Evolutionary conservation across 2,888 invertebrate species (phyloP), one percentile per base, ranked within the genome.

Genomic region (Hylaea fasciaria): DNA sequence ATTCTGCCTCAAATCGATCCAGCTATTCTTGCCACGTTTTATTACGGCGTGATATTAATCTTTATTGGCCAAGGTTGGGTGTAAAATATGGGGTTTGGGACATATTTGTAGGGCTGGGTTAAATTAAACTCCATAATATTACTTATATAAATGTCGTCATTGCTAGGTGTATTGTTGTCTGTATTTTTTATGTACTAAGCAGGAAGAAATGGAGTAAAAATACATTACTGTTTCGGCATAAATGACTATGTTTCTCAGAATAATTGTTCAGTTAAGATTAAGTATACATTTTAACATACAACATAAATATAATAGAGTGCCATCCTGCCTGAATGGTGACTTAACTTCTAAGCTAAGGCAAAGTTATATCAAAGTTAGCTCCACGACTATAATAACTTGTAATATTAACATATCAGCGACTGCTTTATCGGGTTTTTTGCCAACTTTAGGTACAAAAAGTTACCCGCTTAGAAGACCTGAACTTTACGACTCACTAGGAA

Each of bases 1-100:
- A 55, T 44, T 35, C 40, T 40, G 29, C 32, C 10, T 11, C n/a
- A 46, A 57, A 51, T 51, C 46, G 46, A 53, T 48, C 22, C 5
- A 5, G 22, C 22, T 5, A 5, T 22, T 22, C 48, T 58, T 16
- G 22, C 53, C 53, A 16, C 17, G 48, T 35, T 53, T 51, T 47
- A 57, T 54, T n/a, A 11, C 58, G 43, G 13, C 41, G 12, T 45
- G 53, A 59, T 54, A 44, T 53, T 47, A 49, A 56, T 61, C 51
- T 61, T 52, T 46, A 51, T 37, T 51, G 44, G 43, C 40, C 56
- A 48, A 48, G 47, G 47, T n/a, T 47, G 16, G 53, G 8, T n/a
- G 12, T 12, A 39, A 49, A 35, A 16, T 14, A 10, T 29, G 3
- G 32, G n/a, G 17, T 28, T 49, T 4, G 10, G 1, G 10, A 2